Conservation (phyloP, 2,113 vertebrate species). For the Sphyrna mokarran region DNA sequence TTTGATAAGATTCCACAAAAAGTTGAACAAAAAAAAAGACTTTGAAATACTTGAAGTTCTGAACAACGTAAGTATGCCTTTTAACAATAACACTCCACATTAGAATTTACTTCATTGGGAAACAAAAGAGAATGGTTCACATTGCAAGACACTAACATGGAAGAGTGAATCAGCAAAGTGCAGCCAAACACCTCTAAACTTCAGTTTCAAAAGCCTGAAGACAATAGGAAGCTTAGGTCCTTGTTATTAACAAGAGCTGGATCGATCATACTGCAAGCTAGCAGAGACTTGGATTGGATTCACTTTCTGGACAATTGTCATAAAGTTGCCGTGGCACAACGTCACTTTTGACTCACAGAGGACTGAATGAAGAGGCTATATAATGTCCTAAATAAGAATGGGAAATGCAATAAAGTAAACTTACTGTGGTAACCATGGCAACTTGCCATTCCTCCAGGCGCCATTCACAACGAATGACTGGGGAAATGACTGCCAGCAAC, state of each 20-base stretch:
- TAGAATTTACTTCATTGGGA: neutral
- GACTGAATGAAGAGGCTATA: neutral
- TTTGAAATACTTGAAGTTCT: neutral
- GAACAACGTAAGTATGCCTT: neutral
- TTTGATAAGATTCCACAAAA: neutral
- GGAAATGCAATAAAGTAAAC: conserved; percentile 40
- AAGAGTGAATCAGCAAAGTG: neutral
- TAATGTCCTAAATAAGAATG: neutral
- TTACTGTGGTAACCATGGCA: conserved; percentile 86
- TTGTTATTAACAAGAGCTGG: neutral
- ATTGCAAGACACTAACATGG: neutral
- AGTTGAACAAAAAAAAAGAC: neutral
- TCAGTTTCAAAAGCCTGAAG: neutral
- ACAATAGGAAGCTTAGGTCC: neutral
- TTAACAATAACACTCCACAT: neutral
- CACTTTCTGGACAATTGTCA: neutral
- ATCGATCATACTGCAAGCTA: neutral
- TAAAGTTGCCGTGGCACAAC: neutral
- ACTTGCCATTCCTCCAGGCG: conserved; percentile 86
- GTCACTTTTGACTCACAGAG: neutral
- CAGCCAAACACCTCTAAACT: neutral
- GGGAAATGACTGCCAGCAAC: conserved; percentile 83
- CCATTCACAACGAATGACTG: conserved; percentile 85
- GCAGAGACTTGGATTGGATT: neutral
- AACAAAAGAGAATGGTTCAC: neutral